Base-by-base conservation (phyloP, 2,113 vertebrate species). In the Ramphastos sulfuratus region DNA sequence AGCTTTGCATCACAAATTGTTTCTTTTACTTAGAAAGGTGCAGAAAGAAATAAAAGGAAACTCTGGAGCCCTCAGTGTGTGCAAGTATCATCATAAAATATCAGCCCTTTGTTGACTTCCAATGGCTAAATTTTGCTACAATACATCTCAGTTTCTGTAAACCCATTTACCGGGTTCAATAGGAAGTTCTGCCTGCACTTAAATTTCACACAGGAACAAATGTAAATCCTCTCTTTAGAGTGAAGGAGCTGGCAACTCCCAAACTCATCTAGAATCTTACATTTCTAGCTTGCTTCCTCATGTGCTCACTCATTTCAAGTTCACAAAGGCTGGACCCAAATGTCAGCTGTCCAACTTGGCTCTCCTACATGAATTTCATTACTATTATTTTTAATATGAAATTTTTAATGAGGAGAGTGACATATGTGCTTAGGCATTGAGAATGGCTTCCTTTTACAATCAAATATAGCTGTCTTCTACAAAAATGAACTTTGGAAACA, bases 401-500 rank as follows among this genome's bases (percentile, higher is more conserved):
- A 0, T 54, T 86, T 79, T 72, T 48, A 84, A 84, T 11, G 7
- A 89, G 8, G 11, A 85, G 66, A 77, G 37, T 92, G 74, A 94
- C 37, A 19, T 44, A 79, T 4, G 15, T 76, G 35, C 67, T 80
- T 27, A 85, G 69, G 82, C 67, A 91, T 89, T 77, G 74, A 92
- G 56, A 92, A 79, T 20, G 92, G 69, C 37, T 91, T 87, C 67
- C 60, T 85, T 82, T 77, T 30, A 81, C 91, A 82, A 84, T 84
- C 48, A 88, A 93, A 89, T 46, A 76, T 82, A 93, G 61, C 66
- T 55, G 27, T 58, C 39, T 89, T 66, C 50, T 50, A 59, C 85
- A 89, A 92, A 91, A 80, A 2, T 66, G 48, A 87, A 87, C 56
- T 92, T 91, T 25, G 79, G 65, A 87, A 96, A 82, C 27, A 42